These are phyloP conservation scores for Tragelaphus strepsiceros DNA, from an alignment of 2,113 vertebrate species.

Conservation along the genomic window DNA sequence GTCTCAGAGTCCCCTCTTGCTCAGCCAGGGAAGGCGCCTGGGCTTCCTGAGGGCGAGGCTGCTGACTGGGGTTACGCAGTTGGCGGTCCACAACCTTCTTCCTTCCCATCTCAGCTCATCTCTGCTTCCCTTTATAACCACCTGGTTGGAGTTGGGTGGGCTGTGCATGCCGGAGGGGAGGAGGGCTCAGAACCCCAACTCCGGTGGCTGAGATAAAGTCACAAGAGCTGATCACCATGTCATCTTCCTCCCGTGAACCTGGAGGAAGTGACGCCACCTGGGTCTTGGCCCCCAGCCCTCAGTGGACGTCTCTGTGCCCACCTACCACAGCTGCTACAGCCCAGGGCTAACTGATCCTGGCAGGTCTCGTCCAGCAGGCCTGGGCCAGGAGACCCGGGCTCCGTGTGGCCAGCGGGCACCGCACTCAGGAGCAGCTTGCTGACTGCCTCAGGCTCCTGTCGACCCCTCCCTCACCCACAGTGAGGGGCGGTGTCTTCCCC, in stretches of 20 bases:
- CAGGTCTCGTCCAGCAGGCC: background rate
- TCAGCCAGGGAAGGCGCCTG: background rate
- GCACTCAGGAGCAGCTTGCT: background rate
- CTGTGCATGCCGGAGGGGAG: background rate
- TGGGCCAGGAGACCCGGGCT: background rate
- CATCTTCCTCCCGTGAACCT: background rate
- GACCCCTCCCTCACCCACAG: background rate
- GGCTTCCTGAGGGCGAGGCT: background rate
- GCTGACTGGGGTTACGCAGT: accelerated
- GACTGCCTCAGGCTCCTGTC: accelerated
- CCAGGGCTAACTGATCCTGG: background rate
- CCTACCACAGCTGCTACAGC: background rate
- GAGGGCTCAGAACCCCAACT: background rate
- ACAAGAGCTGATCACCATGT: accelerated
- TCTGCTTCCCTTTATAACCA: background rate
- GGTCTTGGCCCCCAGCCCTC: background rate
- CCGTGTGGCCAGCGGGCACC: background rate
- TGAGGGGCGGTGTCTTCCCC: background rate
- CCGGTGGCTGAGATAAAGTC: background rate
- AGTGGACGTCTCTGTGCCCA: background rate
- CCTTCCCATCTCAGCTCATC: background rate
- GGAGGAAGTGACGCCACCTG: accelerated
- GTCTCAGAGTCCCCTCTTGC: no score
- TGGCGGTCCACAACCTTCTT: background rate
- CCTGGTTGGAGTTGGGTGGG: background rate